Base-by-base conservation (phyloP, 2,113 vertebrate species). In the Sorex fumeus region DNA sequence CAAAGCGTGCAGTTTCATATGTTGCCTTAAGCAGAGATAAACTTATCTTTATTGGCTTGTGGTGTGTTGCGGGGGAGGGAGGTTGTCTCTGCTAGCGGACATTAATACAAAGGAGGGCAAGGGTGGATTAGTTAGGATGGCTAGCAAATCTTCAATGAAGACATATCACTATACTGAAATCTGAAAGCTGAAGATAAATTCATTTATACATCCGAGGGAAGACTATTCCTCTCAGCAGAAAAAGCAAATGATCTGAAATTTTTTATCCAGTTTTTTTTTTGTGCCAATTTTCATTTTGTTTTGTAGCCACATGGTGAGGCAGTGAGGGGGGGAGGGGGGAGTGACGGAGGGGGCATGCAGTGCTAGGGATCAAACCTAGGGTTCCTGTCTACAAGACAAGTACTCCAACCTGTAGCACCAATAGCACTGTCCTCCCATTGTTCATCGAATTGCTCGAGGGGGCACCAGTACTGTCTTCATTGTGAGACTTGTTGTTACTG, bases 191-290 rank as follows among this genome's bases (percentile, higher is more conserved):
- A 80, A 21, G 27, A 69, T 32, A 21, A 9, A 67, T n/a, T 2
- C 21, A 30, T 70, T 70, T 80, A 21, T 88, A 84, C 4, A 69
- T 32, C 16, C 8, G 8, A 12, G 30, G 36, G 34, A 72, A 75
- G 34, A 76, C 67, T 13, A 74, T 78, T 72, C 12, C 15, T n/a
- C 70, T 78, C 43, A 80, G 71, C 78, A 47, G 21, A 19, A 74
- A 92, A 84, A 80, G 34, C 25, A 79, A 64, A 13, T 72, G 81
- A 75, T 53, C 57, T 81, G 8, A 50, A 23, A 40, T 90, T 88
- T 84, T 86, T 86, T 62, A 62, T 62, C 18, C 18, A 19, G 12
- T 60, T 60, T 18, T 13, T 21, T 60, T 21, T 25, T 25, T 62
- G 60, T 25, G 18, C 19, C 25, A 19, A 19, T 25, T 62, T 62